A percentile compares a stretch with the other conserved stretches of the same genome.
phyloP scores from a whole-genome alignment of 2,113 vertebrate species.

The Seriola rivoliana region DNA sequence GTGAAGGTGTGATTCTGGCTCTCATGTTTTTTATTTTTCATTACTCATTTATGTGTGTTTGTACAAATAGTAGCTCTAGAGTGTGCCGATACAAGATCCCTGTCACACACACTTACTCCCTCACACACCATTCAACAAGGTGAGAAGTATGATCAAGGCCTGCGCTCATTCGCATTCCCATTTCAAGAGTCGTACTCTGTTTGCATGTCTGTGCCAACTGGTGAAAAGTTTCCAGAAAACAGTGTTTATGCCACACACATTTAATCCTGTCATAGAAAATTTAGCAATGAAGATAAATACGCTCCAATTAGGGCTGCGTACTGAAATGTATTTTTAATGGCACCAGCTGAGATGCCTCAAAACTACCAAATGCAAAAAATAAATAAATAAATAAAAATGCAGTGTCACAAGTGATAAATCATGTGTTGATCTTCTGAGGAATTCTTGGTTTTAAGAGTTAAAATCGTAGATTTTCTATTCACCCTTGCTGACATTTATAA shows the following conservation, averaged over 20 bases:
- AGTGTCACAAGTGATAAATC: background rate
- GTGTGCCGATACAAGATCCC: conserved; percentile 14
- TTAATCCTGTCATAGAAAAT: background rate
- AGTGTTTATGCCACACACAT: no score
- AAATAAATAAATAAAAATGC: background rate
- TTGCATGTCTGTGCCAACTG: background rate
- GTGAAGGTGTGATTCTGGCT: conserved; percentile 27
- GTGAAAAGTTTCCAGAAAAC: background rate
- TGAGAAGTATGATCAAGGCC: conserved; percentile 17
- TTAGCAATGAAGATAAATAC: background rate
- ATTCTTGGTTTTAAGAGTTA: background rate
- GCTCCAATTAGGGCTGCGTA: background rate
- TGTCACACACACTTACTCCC: conserved; percentile 25
- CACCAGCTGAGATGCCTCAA: background rate
- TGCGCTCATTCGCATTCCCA: conserved; percentile 5
- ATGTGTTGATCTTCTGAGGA: background rate
- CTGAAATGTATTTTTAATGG: background rate
- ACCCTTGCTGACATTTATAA: background rate
- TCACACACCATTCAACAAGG: conserved; percentile 24
- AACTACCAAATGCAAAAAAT: background rate
- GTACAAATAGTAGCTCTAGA: conserved; percentile 33
- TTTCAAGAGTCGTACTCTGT: conserved; percentile 12
- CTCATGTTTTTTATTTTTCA: background rate
- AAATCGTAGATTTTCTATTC: background rate
- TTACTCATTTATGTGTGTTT: conserved; percentile 36